Evolutionary conservation across 2,113 vertebrate species (phyloP), one percentile per base, ranked within the genome.

Genomic region (Prionailurus viverrinus): DNA sequence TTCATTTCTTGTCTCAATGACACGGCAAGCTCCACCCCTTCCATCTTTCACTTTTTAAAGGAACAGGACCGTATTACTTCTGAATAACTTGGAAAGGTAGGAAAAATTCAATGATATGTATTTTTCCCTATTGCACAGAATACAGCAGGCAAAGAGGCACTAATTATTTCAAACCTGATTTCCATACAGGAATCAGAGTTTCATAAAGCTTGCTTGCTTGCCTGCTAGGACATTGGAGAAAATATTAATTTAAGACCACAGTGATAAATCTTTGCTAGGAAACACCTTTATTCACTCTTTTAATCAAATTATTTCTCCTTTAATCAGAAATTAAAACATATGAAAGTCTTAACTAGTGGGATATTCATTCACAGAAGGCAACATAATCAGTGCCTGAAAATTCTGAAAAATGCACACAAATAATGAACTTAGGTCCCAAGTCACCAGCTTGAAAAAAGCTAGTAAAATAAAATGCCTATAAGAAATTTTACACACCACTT

Each of bases 1-100:
- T 16, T 4, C 7, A 58, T 96, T 95, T 97, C 89, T 88, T 58
- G 94, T 96, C 76, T 89, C 78, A 89, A 7, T 6, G 3, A 78
- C 48, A 76, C 8, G 0, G 51, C 89, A 0, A 94, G 73, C 80
- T 94, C 79, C 94, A 83, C 82, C n/a, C 74, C 71, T 73, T 81
- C 13, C 83, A 85, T 84, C 82, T 82, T 92, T 86, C 76, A 21
- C 78, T 92, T 95, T 96, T 91, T 92, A 94, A 97, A 97, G 80
- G 89, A 92, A 83, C 79, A 68, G 5, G 7, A 89, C 0, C 51
- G 80, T 31, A 81, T 51, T 83, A 96, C 36, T 73, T 87, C 33
- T 91, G 76, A 96, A 1, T 41, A 83, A 97, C 27, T 82, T 66
- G 8, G 53, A 85, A 71, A 93, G 29, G 39, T 29, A 63, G 63